A percentile compares a stretch with the other conserved stretches of the same genome.
These are phyloP conservation scores for Phengaris alcon DNA, from an alignment of 2,888 invertebrate species.

Conservation along the genomic window DNA sequence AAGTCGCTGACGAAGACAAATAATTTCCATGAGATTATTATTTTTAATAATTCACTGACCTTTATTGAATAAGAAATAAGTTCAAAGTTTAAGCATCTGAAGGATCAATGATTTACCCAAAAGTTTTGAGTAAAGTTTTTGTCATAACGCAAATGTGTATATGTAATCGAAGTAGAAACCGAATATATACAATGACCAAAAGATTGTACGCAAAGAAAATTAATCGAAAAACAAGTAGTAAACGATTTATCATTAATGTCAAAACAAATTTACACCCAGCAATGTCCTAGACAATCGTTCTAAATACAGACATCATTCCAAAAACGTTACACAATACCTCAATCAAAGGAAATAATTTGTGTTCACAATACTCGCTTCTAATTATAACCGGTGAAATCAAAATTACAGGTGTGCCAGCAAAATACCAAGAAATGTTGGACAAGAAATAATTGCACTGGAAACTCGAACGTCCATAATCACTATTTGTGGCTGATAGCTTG, in stretches of 20 bases:
- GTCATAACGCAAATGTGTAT: too few relatives aligned
- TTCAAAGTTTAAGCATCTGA: too few relatives aligned
- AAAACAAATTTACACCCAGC: constrained; percentile 7
- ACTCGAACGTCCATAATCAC: constrained; percentile 58
- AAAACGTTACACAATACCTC: constrained; percentile 9
- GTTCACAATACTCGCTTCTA: constrained; percentile 33
- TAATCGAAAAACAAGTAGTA: not conserved
- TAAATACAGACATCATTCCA: constrained; percentile 7
- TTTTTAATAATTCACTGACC: too few relatives aligned
- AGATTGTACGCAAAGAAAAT: too few relatives aligned
- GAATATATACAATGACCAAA: too few relatives aligned
- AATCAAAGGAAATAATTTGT: constrained; percentile 22
- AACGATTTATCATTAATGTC: not conserved
- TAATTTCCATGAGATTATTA: not conserved
- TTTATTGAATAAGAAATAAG: too few relatives aligned
- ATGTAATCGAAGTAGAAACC: too few relatives aligned
- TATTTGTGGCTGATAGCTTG: constrained; percentile 53
- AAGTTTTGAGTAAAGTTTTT: too few relatives aligned
- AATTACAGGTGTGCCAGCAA: constrained; percentile 36
- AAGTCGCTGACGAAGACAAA: not conserved
- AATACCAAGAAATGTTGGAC: constrained; percentile 39
- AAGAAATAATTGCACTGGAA: constrained; percentile 60
- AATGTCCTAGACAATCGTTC: not conserved
- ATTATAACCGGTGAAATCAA: constrained; percentile 35
- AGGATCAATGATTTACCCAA: too few relatives aligned